Conservation (phyloP, 2,113 vertebrate species). For the Struthidea cinerea region DNA sequence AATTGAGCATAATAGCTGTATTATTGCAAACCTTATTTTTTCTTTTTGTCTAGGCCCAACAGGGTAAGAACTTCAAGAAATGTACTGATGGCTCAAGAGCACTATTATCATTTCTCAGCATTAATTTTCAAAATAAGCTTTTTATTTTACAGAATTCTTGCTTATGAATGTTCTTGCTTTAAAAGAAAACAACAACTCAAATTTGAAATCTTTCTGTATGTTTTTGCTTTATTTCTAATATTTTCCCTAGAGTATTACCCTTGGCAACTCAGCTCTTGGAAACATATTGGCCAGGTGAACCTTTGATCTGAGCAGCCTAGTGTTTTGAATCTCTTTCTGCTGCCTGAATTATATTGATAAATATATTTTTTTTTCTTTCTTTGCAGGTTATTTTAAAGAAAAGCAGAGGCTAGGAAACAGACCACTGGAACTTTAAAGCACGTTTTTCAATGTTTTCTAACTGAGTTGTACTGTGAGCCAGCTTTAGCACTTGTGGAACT, state of each 20-base stretch:
- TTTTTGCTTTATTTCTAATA: background rate
- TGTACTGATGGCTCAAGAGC: background rate
- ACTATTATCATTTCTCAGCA: background rate
- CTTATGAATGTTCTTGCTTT: background rate
- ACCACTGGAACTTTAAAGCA: constrained; percentile 18
- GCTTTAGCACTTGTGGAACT: background rate
- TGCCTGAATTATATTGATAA: background rate
- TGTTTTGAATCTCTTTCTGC: background rate
- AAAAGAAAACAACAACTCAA: background rate
- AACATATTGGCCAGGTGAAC: background rate
- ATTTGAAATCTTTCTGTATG: background rate
- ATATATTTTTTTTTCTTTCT: constrained; percentile 4
- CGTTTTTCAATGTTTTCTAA: background rate
- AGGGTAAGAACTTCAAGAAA: background rate
- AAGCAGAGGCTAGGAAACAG: constrained; percentile 73
- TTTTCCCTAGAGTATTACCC: background rate
- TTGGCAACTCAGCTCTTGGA: background rate
- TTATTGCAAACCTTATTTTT: background rate
- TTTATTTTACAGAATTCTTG: background rate
- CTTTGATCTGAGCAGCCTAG: background rate
- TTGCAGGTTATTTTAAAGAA: constrained; percentile 77
- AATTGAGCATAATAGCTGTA: background rate
- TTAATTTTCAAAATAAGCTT: background rate
- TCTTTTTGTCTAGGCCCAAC: background rate
- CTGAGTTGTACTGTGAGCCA: background rate